Percentiles rank a stretch among this genome's conserved stretches.
phyloP scores from a whole-genome alignment of 2,113 vertebrate genomes.

The Tyto alba region DNA sequence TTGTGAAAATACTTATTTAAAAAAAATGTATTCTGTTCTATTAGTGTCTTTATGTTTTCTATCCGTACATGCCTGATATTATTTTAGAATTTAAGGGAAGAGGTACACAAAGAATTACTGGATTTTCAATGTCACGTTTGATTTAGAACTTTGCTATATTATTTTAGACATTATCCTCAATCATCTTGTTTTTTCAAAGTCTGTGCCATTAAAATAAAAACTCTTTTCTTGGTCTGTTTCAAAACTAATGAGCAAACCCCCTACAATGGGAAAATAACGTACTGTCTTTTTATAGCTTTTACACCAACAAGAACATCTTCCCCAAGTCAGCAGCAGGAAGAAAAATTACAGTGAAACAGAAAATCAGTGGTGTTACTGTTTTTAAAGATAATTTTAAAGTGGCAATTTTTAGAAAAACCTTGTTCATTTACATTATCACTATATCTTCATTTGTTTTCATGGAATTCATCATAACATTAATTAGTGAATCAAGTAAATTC shows the following conservation, averaged over 20 bases:
- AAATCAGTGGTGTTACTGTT: background rate
- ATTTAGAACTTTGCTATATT: background rate
- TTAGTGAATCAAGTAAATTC: background rate
- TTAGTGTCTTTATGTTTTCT: background rate
- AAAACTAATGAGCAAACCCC: background rate
- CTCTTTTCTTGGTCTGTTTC: background rate
- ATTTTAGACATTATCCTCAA: background rate
- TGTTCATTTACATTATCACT: background rate
- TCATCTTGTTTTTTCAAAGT: background rate
- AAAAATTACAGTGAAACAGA: background rate
- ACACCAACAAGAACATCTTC: background rate
- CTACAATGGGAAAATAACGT: background rate
- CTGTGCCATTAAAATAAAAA: background rate
- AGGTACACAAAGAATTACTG: background rate
- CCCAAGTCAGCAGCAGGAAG: background rate
- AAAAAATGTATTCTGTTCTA: background rate
- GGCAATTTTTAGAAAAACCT: background rate
- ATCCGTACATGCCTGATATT: background rate
- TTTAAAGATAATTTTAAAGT: background rate
- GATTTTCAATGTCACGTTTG: background rate
- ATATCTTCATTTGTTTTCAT: background rate
- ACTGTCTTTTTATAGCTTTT: background rate
- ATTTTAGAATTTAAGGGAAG: background rate
- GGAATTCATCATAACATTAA: background rate
- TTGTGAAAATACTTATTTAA: background rate